These are phyloP conservation scores for Procambarus clarkii DNA, from an alignment of 1,140 invertebrate genomes.

Conservation along the genomic window DNA sequence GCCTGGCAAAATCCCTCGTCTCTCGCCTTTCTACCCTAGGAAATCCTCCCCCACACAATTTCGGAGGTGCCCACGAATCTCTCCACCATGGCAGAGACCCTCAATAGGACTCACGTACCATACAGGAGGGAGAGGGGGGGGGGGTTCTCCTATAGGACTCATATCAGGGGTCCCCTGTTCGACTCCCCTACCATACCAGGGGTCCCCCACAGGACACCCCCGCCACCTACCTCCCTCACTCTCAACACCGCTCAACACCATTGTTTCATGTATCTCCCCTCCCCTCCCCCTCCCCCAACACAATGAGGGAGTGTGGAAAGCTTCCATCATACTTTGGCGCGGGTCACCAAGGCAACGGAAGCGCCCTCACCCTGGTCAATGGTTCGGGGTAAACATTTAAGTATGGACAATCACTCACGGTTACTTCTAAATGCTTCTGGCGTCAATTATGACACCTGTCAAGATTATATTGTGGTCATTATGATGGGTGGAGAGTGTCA, in stretches of 20 bases:
- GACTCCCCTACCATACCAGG: not conserved
- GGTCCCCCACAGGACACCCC: not conserved
- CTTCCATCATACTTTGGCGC: not conserved
- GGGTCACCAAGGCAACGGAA: too few species aligned
- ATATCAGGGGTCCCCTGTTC: not conserved
- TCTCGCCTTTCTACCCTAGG: too few species aligned
- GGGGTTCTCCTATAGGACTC: not conserved
- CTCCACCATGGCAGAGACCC: not conserved
- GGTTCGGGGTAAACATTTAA: not conserved
- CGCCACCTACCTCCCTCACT: not conserved
- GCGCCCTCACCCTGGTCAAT: not conserved
- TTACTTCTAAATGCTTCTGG: too few species aligned
- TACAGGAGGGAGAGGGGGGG: too few species aligned
- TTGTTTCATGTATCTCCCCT: not conserved
- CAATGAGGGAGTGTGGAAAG: not conserved
- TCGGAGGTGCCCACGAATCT: not conserved
- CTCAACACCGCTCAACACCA: not conserved
- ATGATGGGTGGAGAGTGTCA: too few species aligned
- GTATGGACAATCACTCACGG: not conserved
- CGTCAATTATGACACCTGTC: too few species aligned
- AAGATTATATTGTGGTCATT: too few species aligned
- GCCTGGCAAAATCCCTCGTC: too few species aligned
- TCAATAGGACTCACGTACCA: not conserved
- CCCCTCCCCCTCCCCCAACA: not conserved
- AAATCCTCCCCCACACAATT: not conserved